Base-by-base conservation (phyloP, 92 coral and sea anemone species). In the Meandrina meandrites region DNA sequence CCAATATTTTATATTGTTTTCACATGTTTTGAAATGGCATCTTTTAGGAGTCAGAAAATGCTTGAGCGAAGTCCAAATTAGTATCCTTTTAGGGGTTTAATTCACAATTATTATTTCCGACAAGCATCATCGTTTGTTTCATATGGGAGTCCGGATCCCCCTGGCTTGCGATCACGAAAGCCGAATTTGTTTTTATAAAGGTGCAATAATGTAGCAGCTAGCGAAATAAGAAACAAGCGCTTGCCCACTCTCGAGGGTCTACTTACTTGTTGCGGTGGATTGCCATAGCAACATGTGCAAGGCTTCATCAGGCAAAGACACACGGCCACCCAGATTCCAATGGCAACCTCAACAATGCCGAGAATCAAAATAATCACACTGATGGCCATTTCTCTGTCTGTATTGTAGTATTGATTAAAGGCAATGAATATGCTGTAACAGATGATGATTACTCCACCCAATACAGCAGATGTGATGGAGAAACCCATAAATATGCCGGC, bases 361-460 rank as follows among this genome's bases (percentile, higher is more conserved):
- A 83, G 78, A 54, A 83, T 50, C 79, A 83, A 74, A 27, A 70
- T 83, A 8, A 72, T 51, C 0, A 15, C 78, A 12, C 28, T n/a
- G 50, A 83, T 18, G 4, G 79, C 80, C 67, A 83, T n/a, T 32
- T 21, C 17, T 28, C 53, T 12, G 34, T 72, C 35, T 0, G 18
- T 7, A 21, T 4, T 24, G 53, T 24, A 60, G 68, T 40, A 6
- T 2, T 40, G 24, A 71, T 71, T 34, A 31, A 32, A 8, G 6
- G 71, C 68, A 47, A 83, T 51, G 22, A 5, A 1, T 21, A 72
- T 22, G 42, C 79, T 69, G 50, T 83, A 83, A 42, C 27, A 13
- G 37, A 83, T 71, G 37, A 72, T 83, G 51, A 69, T 72, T 22
- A 50, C 31, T 54, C 87, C 87, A 72, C 75, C 79, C 31, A 50